phyloP scores from a whole-genome alignment of 2,797 vertebrate genomes.

The Babyrousa celebensis region DNA sequence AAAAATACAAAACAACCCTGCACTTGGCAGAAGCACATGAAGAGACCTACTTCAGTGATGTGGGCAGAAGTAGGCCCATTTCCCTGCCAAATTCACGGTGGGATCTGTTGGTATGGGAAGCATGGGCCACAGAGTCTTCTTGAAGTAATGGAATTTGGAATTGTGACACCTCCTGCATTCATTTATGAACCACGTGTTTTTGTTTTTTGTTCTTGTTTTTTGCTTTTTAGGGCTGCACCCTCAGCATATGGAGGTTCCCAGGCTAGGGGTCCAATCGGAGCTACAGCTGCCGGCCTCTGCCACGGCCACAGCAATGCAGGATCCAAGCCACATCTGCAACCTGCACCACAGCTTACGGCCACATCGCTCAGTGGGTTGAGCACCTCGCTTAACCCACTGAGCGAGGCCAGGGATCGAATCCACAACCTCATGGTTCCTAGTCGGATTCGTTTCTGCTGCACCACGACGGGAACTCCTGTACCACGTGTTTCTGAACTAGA shows the following conservation, averaged over 20 bases:
- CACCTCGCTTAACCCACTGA: too few relatives aligned
- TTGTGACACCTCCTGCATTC: neutral
- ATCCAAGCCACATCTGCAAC: too few relatives aligned
- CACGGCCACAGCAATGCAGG: too few relatives aligned
- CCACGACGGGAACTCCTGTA: neutral
- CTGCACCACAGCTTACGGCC: too few relatives aligned
- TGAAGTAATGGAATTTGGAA: slow-evolving; percentile 5
- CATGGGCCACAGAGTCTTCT: neutral
- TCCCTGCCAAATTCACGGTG: neutral
- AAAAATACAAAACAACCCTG: neutral
- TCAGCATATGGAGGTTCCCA: too few relatives aligned
- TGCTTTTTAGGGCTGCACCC: too few relatives aligned
- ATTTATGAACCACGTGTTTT: neutral
- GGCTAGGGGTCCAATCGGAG: too few relatives aligned
- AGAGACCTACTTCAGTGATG: neutral
- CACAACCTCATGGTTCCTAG: too few relatives aligned
- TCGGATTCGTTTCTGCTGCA: too few relatives aligned
- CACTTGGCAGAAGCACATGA: neutral
- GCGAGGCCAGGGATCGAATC: too few relatives aligned
- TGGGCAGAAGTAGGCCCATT: neutral
- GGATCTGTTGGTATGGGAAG: neutral
- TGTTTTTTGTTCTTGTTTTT: neutral
- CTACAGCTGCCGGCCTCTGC: too few relatives aligned
- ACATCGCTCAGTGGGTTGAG: too few relatives aligned
- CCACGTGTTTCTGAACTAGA: neutral